Conservation (phyloP, 2,797 vertebrate species). For the Oreochromis grahami region DNA sequence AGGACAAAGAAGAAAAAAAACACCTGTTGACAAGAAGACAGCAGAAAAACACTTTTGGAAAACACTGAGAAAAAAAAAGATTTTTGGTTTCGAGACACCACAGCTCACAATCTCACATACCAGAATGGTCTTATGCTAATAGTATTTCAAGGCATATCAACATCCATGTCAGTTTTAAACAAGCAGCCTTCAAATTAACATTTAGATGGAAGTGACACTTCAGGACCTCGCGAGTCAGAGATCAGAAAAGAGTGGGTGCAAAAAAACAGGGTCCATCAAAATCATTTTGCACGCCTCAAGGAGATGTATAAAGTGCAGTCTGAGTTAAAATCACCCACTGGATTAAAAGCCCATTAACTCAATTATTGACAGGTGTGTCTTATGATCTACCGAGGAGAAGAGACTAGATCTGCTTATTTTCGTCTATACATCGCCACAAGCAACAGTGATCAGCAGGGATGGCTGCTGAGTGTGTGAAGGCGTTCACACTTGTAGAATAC, state of each 20-base stretch:
- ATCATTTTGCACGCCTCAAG: conserved; percentile 50
- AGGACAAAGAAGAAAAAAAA: conserved; percentile 23
- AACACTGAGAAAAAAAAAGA: background rate
- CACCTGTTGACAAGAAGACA: conserved; percentile 15
- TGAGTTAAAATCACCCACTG: conserved; percentile 23
- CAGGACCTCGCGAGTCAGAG: conserved; percentile 40
- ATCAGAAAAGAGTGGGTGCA: conserved; percentile 31
- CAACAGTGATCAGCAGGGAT: conserved; percentile 58
- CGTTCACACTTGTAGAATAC: conserved; percentile 53
- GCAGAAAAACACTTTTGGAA: conserved; percentile 32
- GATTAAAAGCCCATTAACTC: conserved; percentile 68
- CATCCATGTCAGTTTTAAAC: conserved; percentile 37
- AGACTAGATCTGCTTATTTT: conserved; percentile 61
- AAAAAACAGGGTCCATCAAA: conserved; percentile 53
- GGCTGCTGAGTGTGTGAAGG: conserved; percentile 26
- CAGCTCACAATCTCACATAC: background rate
- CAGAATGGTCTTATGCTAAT: conserved; percentile 22
- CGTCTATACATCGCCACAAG: conserved; percentile 54
- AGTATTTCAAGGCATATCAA: conserved; percentile 47
- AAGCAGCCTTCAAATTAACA: conserved; percentile 72
- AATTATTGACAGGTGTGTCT: conserved; percentile 68
- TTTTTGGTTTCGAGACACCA: background rate
- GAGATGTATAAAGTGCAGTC: conserved; percentile 17
- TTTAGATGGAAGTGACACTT: conserved; percentile 71
- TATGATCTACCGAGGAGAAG: conserved; percentile 25